These are phyloP conservation scores for Piscicola geometra DNA, from an alignment of 2,888 invertebrate genomes.

Conservation along the genomic window DNA sequence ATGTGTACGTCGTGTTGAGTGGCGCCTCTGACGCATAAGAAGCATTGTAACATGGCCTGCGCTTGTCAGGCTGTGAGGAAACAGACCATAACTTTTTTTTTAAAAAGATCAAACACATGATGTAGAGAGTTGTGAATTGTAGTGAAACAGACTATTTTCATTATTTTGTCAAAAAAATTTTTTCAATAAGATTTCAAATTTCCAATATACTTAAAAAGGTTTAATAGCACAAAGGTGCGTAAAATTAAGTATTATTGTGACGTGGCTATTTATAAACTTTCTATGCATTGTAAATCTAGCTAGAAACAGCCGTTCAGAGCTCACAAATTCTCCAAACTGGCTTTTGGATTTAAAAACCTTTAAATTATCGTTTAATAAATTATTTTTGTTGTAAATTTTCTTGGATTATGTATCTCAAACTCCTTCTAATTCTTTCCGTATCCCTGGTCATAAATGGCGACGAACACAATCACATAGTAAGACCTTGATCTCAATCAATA, in stretches of 20 bases:
- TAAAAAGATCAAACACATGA: neutral
- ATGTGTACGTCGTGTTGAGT: too few relatives aligned
- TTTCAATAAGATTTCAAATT: too few relatives aligned
- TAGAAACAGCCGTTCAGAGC: neutral
- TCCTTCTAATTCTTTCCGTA: constrained; percentile 21
- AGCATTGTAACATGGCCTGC: too few relatives aligned
- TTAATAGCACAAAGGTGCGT: too few relatives aligned
- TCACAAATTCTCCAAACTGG: neutral
- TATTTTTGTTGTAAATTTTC: too few relatives aligned
- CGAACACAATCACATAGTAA: constrained; percentile 74
- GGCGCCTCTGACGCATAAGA: too few relatives aligned
- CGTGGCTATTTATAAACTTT: constrained; percentile 8
- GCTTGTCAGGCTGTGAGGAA: neutral
- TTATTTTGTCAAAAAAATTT: too few relatives aligned
- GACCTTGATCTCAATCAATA: constrained; percentile 52
- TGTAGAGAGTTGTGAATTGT: too few relatives aligned
- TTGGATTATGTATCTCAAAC: constrained; percentile 5
- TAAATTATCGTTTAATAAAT: too few relatives aligned
- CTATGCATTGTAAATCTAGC: neutral
- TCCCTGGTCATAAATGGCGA: constrained; percentile 57
- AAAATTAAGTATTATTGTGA: neutral
- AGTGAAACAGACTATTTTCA: too few relatives aligned
- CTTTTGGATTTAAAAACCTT: neutral
- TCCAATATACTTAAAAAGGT: too few relatives aligned
- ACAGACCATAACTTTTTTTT: neutral